A percentile compares a stretch with the other conserved stretches of the same genome.
phyloP scores from a whole-genome alignment of 2,797 vertebrate species.

The Chelmon rostratus region DNA sequence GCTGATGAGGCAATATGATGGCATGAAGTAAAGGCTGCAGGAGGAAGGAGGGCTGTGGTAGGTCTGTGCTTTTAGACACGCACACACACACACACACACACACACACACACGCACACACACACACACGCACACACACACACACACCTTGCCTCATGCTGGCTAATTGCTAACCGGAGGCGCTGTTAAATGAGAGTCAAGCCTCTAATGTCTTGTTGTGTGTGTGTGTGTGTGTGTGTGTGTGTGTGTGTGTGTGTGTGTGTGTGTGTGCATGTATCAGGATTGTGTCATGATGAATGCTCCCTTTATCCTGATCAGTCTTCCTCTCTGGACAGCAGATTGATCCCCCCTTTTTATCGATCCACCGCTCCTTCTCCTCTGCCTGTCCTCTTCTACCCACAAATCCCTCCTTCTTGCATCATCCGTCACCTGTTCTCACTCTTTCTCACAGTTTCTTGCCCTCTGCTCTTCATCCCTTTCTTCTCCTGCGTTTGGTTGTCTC shows the following conservation, averaged over 20 bases:
- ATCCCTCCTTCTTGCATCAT: conserved; percentile 49
- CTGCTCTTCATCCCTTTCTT: not conserved
- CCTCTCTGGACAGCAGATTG: conserved; percentile 61
- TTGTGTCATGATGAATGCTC: conserved; percentile 57
- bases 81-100: not conserved
- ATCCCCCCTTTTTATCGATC: conserved; percentile 59
- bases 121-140: not conserved
- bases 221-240: conserved; percentile 15
- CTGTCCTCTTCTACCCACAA: conserved; percentile 41
- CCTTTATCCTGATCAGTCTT: conserved; percentile 65
- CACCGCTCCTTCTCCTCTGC: conserved; percentile 39
- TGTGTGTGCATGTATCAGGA: conserved; percentile 9
- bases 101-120: not conserved
- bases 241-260: conserved; percentile 14
- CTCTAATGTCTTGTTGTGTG: not conserved
- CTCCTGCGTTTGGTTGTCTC: not conserved
- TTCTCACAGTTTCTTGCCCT: conserved; percentile 5
- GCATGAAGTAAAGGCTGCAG: not conserved
- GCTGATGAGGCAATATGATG: conserved; percentile 25
- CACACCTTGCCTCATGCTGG: not conserved
- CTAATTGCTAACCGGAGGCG: not conserved
- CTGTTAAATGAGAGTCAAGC: not conserved
- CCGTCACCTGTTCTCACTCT: conserved; percentile 21
- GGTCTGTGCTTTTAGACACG: not conserved
- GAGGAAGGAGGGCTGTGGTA: not conserved